Evolutionary conservation across 2,797 vertebrate species (phyloP).

Genomic region (Delichon dasypus): DNA sequence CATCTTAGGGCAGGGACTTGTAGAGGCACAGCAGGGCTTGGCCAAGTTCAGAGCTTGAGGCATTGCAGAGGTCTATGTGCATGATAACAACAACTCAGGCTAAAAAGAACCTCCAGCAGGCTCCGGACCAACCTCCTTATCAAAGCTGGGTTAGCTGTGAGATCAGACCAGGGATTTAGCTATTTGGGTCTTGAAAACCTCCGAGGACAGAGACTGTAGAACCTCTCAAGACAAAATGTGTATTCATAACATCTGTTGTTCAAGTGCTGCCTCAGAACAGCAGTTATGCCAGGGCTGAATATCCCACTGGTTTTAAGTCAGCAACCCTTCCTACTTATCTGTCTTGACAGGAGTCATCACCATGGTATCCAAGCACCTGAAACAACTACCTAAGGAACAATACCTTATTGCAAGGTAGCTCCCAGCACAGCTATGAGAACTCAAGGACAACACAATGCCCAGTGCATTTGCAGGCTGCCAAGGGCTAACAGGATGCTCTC

Average conservation of each 20-base stretch:
- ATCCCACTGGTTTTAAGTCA: conserved; percentile 21
- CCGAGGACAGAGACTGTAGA: not conserved
- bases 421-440: not conserved
- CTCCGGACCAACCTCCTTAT: not conserved
- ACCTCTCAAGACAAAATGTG: not conserved
- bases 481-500: not conserved
- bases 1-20: not conserved
- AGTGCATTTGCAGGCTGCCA: not conserved
- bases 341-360: conserved; percentile 22
- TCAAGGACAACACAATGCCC: not conserved
- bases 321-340: conserved; percentile 5
- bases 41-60: not conserved
- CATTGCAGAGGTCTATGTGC: not conserved
- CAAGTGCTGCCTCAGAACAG: not conserved
- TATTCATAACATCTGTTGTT: not conserved
- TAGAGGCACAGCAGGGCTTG: not conserved
- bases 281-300: not conserved
- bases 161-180: not conserved
- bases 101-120: not conserved
- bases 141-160: not conserved
- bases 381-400: conserved; percentile 23
- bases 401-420: not conserved
- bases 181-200: not conserved
- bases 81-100: not conserved
- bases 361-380: conserved; percentile 30